phyloP scores from a whole-genome alignment of 2,113 vertebrate genomes.

The Gracilinanus agilis region DNA sequence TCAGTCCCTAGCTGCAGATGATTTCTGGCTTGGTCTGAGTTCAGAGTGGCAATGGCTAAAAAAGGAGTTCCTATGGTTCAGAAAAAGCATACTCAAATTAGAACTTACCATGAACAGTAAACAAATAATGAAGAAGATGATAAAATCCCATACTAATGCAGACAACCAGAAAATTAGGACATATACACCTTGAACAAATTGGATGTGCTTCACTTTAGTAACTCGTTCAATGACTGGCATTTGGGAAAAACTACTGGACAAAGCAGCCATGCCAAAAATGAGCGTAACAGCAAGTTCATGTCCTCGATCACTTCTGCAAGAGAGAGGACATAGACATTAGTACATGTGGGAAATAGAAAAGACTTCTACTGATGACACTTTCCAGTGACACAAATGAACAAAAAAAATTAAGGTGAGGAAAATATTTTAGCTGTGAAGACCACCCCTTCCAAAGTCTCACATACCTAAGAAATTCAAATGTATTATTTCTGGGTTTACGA shows the following conservation, averaged over 20 bases:
- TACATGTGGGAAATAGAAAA: slow-evolving; percentile 10
- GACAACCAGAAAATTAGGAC: slow-evolving; percentile 95
- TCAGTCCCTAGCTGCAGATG: background rate
- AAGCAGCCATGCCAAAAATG: slow-evolving; percentile 94
- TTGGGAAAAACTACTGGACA: slow-evolving; percentile 94
- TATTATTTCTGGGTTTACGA: slow-evolving; percentile 87
- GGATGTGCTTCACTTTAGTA: slow-evolving; percentile 94
- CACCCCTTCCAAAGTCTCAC: slow-evolving; percentile 2
- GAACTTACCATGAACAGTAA: slow-evolving; percentile 93
- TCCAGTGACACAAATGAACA: background rate
- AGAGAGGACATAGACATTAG: slow-evolving; percentile 19
- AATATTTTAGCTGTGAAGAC: background rate
- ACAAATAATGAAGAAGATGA: slow-evolving; percentile 93
- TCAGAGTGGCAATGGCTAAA: slow-evolving; percentile 1
- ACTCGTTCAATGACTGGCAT: slow-evolving; percentile 93
- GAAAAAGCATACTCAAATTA: background rate
- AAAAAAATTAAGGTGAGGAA: background rate
- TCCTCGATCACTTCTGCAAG: slow-evolving; percentile 57
- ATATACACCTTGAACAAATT: slow-evolving; percentile 94
- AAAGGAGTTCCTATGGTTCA: background rate
- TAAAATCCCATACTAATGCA: slow-evolving; percentile 94
- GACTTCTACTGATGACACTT: background rate
- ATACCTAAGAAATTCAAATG: slow-evolving; percentile 70
- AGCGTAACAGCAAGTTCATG: slow-evolving; percentile 93
- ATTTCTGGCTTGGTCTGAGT: slow-evolving; percentile 6